Conservation (phyloP, 2,888 invertebrate genomes). For the Hydropsyche betteni region DNA sequence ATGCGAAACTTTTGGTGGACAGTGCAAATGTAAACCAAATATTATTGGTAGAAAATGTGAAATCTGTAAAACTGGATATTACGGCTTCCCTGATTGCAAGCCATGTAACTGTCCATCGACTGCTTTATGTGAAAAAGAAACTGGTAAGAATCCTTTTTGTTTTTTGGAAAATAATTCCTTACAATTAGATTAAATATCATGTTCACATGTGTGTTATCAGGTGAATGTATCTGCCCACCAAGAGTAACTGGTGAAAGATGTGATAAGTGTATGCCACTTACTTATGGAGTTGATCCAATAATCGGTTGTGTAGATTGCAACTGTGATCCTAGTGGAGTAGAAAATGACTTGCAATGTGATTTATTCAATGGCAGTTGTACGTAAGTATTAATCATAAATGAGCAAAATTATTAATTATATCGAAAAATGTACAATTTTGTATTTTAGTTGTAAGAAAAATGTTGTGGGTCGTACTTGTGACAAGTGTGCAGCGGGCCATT, state of each 20-base stretch:
- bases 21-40: slow-evolving; percentile 91
- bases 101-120: slow-evolving; percentile 87
- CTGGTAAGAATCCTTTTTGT: slow-evolving; percentile 58
- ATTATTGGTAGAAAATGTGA: slow-evolving; percentile 92
- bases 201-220: slow-evolving; percentile 55
- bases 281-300: slow-evolving; percentile 92
- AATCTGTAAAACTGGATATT: slow-evolving; percentile 89
- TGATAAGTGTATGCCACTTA: slow-evolving; percentile 86
- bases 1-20: slow-evolving; percentile 94
- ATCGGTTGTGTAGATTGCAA: slow-evolving; percentile 96
- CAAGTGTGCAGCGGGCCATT: slow-evolving; percentile 83
- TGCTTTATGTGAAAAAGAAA: slow-evolving; percentile 80
- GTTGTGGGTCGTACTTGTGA: slow-evolving; percentile 92
- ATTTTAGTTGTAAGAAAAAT: slow-evolving; percentile 78
- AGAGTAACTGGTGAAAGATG: slow-evolving; percentile 90
- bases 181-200: too few species aligned
- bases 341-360: slow-evolving; percentile 86
- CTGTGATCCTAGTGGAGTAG: slow-evolving; percentile 86
- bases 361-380: slow-evolving; percentile 84
- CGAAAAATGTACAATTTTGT: slow-evolving; percentile 4
- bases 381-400: slow-evolving; percentile 61
- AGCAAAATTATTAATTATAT: background rate
- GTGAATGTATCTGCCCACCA: slow-evolving; percentile 90
- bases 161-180: too few species aligned
- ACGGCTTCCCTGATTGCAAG: slow-evolving; percentile 94